Evolutionary conservation across 2,888 invertebrate genomes (phyloP), one percentile per base, ranked within the genome.

Genomic region (Allolobophora icterica): DNA sequence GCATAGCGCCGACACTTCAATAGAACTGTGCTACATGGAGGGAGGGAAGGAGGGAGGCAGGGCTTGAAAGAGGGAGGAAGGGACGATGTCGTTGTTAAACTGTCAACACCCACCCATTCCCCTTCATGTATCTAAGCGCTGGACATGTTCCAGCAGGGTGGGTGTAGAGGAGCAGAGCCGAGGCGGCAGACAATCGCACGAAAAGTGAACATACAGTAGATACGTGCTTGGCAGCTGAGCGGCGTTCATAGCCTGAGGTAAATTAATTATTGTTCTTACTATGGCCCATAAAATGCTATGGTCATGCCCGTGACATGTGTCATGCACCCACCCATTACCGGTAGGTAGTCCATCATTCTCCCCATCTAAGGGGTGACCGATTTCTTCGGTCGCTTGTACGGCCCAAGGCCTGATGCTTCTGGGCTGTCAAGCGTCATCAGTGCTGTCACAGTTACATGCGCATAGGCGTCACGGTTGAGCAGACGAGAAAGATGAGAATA

Each of bases 181-280:
- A 30, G 13, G 45, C 45, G 52, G 52, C n/a, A 71, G 71, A 71
- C 71, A 71, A 71, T n/a, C 13, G 30, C 71, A 71, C 30, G 71
- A 71, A n/a, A 0, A n/a, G 71, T 5, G 71, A n/a, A 71, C 71
- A 71, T 5, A n/a, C n/a, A n/a, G n/a, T n/a, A 71, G n/a, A 8
- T n/a, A 71, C 71, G 71, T 71, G 71, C 71, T 71, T 71, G 71
- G 71, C 71, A 71, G 8, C 71, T n/a, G 71, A n/a, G n/a, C n/a
- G n/a, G 6, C n/a, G n/a, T 71, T 71, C 71, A n/a, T 71, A n/a
- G 71, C 71, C 71, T 71, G 30, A 71, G 71, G 71, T 0, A n/a
- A 71, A n/a, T 71, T 30, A 71, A 71, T 71, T n/a, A 71, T n/a
- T n/a, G 71, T 71, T 71, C 71, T 71, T 71, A 71, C n/a, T 71